Evolutionary conservation across 2,888 invertebrate genomes (phyloP).

Genomic region (Drosophila neotestacea): DNA sequence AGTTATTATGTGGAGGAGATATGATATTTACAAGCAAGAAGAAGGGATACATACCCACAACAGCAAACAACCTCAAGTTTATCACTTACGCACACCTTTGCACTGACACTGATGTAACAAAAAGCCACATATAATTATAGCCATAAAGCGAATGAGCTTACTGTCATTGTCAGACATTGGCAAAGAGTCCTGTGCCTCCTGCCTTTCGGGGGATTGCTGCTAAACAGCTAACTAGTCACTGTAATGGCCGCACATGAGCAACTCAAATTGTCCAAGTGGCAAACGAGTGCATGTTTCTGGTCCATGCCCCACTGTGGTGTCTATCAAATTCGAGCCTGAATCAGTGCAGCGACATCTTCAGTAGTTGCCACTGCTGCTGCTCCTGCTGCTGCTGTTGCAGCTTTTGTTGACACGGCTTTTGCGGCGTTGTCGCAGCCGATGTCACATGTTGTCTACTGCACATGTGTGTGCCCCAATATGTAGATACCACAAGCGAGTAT

Average conservation of each 20-base stretch:
- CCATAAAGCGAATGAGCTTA: slow-evolving; percentile 55
- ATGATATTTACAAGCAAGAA: no score
- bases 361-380: slow-evolving; percentile 21
- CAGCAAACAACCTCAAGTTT: slow-evolving; percentile 4
- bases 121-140: slow-evolving; percentile 63
- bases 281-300: background rate
- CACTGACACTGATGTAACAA: slow-evolving; percentile 21
- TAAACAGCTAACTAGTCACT: slow-evolving; percentile 19
- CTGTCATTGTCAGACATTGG: slow-evolving; percentile 48
- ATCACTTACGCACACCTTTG: background rate
- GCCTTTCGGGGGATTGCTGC: slow-evolving; percentile 6
- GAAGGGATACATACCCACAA: background rate
- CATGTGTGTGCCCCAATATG: slow-evolving; percentile 44
- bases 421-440: slow-evolving; percentile 74
- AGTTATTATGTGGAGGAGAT: background rate
- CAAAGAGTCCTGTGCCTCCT: slow-evolving; percentile 7
- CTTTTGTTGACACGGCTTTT: slow-evolving; percentile 73
- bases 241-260: slow-evolving; percentile 9
- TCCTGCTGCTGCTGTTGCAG: slow-evolving; percentile 39
- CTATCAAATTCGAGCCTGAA: slow-evolving; percentile 45
- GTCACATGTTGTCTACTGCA: slow-evolving; percentile 68
- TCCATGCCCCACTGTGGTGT: background rate
- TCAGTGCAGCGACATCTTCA: slow-evolving; percentile 29
- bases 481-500: slow-evolving; percentile 2
- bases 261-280: background rate